phyloP scores from a whole-genome alignment of 2,797 vertebrate species.

The Eremophila alpestris region DNA sequence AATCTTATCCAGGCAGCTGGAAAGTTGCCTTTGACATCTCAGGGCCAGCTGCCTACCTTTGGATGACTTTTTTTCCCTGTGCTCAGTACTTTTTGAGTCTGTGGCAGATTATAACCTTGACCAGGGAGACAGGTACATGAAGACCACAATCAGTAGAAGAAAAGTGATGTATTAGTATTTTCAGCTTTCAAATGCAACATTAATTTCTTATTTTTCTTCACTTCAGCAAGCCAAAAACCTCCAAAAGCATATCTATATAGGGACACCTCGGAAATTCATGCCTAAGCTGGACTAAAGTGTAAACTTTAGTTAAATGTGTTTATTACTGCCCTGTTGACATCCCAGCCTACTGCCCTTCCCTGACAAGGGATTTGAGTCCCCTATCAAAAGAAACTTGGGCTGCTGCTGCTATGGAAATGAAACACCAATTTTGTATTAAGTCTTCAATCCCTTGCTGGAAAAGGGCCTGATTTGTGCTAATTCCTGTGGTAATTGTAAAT shows the following conservation, averaged over 20 bases:
- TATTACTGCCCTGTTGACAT: rapidly evolving
- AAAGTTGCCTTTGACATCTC: not conserved
- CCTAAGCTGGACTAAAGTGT: not conserved
- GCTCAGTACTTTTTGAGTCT: not conserved
- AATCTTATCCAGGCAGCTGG: not conserved
- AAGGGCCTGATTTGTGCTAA: not conserved
- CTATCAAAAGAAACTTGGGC: too few species aligned
- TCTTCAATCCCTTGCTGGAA: not conserved
- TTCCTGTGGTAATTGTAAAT: not conserved
- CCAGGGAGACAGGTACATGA: not conserved
- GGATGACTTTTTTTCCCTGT: not conserved
- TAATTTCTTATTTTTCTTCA: not conserved
- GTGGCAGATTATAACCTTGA: not conserved
- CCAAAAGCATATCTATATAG: not conserved
- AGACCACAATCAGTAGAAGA: not conserved
- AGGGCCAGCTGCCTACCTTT: not conserved
- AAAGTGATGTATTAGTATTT: not conserved
- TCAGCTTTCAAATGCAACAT: not conserved
- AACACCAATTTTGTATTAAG: not conserved
- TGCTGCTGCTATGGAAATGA: not conserved
- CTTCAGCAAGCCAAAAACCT: not conserved
- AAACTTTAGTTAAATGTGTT: not conserved
- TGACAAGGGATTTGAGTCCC: not conserved
- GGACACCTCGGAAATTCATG: not conserved
- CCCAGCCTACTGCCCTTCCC: not conserved